Evolutionary conservation across 2,888 invertebrate species (phyloP), one percentile per base, ranked within the genome.

Genomic region (Andrena praecox): DNA sequence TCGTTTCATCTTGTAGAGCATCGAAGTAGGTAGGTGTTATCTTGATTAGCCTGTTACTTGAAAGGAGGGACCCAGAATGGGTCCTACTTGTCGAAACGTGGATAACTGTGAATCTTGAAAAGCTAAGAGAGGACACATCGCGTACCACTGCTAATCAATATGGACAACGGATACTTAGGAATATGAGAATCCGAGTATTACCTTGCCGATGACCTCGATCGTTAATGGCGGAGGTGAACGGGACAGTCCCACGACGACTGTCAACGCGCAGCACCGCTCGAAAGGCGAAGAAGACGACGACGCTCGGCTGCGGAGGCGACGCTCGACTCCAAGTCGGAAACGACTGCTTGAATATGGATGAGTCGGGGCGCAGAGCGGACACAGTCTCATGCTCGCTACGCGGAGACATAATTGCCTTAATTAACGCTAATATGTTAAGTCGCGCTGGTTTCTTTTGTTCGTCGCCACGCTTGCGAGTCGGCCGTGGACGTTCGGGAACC

Each of bases 381-480:
- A 93, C 92, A 93, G 91, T 93, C 93, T 92, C 93, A 93, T 93
- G 93, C 92, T 93, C 92, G 92, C 92, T 89, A 74, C 85, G 88
- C 90, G 92, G 93, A 91, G 93, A 93, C 93, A 93, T 93, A 93
- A 93, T 93, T 93, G 93, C 93, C 93, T 93, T 93, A 93, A 94
- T 94, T 94, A 94, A 94, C 92, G 93, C 93, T 94, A 94, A 94
- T 93, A 93, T 93, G 93, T 93, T 93, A 94, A 93, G 64, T 93
- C 93, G 92, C 92, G 93, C 92, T 92, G 92, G 91, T 91, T 92
- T 91, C 92, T 92, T 93, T 92, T 91, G 92, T 92, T 92, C 92
- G 90, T 90, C 90, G 85, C 73, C 80, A 73, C 68, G 77, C 80
- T 70, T 70, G 67, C 79, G 69, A 82, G 68, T 56, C 70, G 54